Percentiles rank a stretch among this genome's conserved stretches.
Conservation (phyloP, 2,797 vertebrate species). For the Enteromius radiatus region DNA sequence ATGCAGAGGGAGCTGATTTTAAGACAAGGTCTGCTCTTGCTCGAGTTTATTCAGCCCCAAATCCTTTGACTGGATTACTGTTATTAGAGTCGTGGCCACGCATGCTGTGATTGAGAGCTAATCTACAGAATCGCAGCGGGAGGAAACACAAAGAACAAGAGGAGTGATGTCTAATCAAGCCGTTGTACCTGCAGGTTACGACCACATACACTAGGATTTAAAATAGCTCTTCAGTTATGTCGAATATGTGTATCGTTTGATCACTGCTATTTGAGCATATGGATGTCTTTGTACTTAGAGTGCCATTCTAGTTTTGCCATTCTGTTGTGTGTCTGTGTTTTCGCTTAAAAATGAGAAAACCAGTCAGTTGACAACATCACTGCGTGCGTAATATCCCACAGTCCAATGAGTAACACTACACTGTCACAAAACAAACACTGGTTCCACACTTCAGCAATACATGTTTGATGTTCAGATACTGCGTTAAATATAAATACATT, state of each 20-base stretch:
- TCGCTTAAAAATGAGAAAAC: background rate
- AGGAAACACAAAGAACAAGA: slow-evolving; percentile 58
- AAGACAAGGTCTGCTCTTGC: slow-evolving; percentile 46
- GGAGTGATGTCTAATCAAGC: slow-evolving; percentile 62
- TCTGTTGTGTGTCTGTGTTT: background rate
- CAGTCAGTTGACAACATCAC: background rate
- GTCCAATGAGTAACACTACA: background rate
- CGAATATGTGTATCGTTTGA: slow-evolving; percentile 24
- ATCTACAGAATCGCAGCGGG: slow-evolving; percentile 60
- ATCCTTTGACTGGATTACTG: slow-evolving; percentile 62
- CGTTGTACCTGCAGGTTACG: slow-evolving; percentile 46
- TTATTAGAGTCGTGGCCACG: slow-evolving; percentile 58
- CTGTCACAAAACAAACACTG: slow-evolving; percentile 1
- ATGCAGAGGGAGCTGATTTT: slow-evolving; percentile 53
- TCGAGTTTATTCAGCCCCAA: slow-evolving; percentile 56
- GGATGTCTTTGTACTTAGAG: background rate
- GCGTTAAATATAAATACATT: background rate
- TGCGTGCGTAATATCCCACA: background rate
- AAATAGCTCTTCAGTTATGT: slow-evolving; percentile 49
- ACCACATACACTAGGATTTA: slow-evolving; percentile 40
- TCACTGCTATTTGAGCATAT: slow-evolving; percentile 12
- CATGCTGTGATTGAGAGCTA: slow-evolving; percentile 64
- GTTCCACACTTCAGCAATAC: background rate
- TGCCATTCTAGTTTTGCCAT: slow-evolving; percentile 8
- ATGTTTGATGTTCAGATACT: background rate